phyloP scores from a whole-genome alignment of 92 coral and sea anemone species.

The Zoanthus sociatus region DNA sequence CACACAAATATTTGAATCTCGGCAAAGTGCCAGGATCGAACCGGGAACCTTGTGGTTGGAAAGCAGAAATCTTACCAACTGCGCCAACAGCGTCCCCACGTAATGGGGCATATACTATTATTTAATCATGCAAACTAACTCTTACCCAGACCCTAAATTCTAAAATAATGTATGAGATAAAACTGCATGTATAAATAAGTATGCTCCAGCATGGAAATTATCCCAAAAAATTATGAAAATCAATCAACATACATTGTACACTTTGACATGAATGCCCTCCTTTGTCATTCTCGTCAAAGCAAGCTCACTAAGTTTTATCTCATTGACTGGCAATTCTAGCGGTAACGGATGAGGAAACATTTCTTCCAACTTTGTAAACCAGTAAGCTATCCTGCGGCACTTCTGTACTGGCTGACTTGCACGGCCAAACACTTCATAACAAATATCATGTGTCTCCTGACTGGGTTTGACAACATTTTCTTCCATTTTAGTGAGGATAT shows the following conservation, averaged over 20 bases:
- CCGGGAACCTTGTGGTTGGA: too few species aligned
- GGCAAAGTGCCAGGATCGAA: too few species aligned
- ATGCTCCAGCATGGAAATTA: too few species aligned
- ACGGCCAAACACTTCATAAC: slow-evolving; percentile 88
- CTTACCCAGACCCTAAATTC: too few species aligned
- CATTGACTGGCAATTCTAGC: slow-evolving; percentile 76
- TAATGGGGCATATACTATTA: too few species aligned
- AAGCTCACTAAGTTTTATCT: slow-evolving; percentile 77
- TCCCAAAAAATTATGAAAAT: too few species aligned
- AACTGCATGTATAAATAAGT: too few species aligned
- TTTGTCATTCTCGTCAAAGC: slow-evolving; percentile 87
- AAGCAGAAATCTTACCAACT: too few species aligned
- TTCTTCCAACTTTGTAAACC: slow-evolving; percentile 93
- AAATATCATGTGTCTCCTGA: slow-evolving; percentile 82
- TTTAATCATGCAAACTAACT: too few species aligned
- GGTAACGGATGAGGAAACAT: slow-evolving; percentile 99
- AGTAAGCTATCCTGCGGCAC: slow-evolving; percentile 86
- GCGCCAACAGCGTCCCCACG: too few species aligned
- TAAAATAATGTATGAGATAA: too few species aligned
- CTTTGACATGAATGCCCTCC: slow-evolving; percentile 63
- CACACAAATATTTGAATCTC: too few species aligned
- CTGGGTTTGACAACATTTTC: slow-evolving; percentile 89
- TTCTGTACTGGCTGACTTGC: slow-evolving; percentile 97
- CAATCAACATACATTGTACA: slow-evolving; percentile 68
- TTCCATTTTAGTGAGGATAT: slow-evolving; percentile 93